These are phyloP conservation scores for Micropoecilia bifurca DNA, from an alignment of 2,797 vertebrate species.

Conservation along the genomic window DNA sequence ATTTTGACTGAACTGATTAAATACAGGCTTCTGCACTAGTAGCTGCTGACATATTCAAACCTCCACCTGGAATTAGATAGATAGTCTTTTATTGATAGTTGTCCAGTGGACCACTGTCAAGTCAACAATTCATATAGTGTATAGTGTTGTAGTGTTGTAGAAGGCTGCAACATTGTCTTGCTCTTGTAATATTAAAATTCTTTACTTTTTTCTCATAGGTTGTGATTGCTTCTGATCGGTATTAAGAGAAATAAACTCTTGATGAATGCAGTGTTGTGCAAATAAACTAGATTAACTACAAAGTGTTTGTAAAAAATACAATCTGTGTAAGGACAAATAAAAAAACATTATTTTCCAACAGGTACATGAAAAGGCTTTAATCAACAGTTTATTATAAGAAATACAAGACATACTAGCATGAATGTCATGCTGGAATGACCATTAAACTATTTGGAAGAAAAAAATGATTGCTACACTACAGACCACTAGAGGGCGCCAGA, in stretches of 20 bases:
- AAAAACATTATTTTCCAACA: not conserved
- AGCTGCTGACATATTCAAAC: not conserved
- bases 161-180: not conserved
- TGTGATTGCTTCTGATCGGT: not conserved
- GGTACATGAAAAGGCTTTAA: not conserved
- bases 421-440: not conserved
- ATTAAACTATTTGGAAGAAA: not conserved
- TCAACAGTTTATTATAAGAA: not conserved
- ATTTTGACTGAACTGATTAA: not conserved
- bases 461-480: not conserved
- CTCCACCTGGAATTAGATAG: not conserved
- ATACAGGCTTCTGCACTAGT: not conserved
- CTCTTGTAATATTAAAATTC: not conserved
- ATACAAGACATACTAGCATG: not conserved
- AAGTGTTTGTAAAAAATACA: not conserved
- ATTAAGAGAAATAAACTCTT: not conserved
- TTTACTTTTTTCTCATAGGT: not conserved
- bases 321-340: not conserved
- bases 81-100: not conserved
- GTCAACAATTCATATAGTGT: too few species aligned
- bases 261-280: not conserved
- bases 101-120: too few species aligned
- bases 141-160: too few species aligned
- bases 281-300: not conserved
- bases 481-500: slow-evolving; percentile 56